phyloP scores from a whole-genome alignment of 2,888 invertebrate species.

The Zele albiditarsus region DNA sequence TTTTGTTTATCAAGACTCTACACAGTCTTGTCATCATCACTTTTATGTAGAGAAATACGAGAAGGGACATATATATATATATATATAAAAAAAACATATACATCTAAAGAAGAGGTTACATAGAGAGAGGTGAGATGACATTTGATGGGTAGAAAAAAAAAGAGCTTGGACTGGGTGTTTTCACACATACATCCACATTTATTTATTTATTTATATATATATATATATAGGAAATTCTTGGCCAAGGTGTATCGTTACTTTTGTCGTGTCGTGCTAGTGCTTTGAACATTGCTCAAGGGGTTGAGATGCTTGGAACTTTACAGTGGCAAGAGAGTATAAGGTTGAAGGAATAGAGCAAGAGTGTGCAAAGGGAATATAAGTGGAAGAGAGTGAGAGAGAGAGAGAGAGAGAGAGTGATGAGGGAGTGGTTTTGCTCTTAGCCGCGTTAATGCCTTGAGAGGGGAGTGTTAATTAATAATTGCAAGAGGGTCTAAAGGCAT shows the following conservation, averaged over 20 bases:
- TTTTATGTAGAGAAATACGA: constrained; percentile 21
- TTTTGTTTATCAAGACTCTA: constrained; percentile 39
- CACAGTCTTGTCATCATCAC: constrained; percentile 20
- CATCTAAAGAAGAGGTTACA: constrained; percentile 15
- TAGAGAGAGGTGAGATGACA: constrained; percentile 7
- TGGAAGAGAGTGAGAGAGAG: constrained; percentile 51
- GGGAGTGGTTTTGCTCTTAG: constrained; percentile 63
- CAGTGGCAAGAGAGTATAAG: constrained; percentile 35
- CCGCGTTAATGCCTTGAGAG: constrained; percentile 71
- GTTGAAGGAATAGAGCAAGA: constrained; percentile 46
- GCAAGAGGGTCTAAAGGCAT: constrained; percentile 62
- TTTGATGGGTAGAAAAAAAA: constrained; percentile 5
- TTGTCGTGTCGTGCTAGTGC: constrained; percentile 59
- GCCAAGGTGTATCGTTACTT: constrained; percentile 70
- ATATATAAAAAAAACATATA: not conserved
- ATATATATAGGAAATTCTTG: not conserved
- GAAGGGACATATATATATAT: not conserved
- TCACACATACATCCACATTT: constrained; percentile 17
- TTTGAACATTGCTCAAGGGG: constrained; percentile 64
- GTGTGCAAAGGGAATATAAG: constrained; percentile 36
- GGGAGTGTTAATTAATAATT: constrained; percentile 73
- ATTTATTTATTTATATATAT: too few species aligned
- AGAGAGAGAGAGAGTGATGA: constrained; percentile 50
- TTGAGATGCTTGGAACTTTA: constrained; percentile 46
- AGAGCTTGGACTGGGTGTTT: constrained; percentile 27